Percentiles rank a stretch among this genome's conserved stretches.
These are phyloP conservation scores for Chrysolina oricalcia DNA, from an alignment of 2,888 invertebrate genomes.

Conservation along the genomic window DNA sequence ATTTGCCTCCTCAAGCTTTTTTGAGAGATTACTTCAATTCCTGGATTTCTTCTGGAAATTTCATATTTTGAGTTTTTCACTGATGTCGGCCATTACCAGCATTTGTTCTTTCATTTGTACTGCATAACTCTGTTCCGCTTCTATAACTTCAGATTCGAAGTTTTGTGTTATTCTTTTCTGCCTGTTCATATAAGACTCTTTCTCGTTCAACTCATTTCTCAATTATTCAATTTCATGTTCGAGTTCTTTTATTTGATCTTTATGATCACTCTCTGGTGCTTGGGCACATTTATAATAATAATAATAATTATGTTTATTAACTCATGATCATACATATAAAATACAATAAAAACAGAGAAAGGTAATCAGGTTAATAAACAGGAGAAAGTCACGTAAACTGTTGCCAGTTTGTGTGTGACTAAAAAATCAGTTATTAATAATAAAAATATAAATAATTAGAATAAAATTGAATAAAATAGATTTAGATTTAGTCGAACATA, in stretches of 20 bases:
- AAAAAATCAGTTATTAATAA: too few species aligned
- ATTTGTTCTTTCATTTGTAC: not conserved
- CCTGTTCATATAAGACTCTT: not conserved
- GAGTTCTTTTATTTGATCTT: not conserved
- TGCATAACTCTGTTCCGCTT: not conserved
- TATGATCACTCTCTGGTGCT: not conserved
- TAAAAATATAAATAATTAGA: too few species aligned
- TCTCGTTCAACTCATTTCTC: not conserved
- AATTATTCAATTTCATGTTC: not conserved
- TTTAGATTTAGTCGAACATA: too few species aligned
- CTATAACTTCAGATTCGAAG: not conserved
- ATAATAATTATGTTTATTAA: too few species aligned
- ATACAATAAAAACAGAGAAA: too few species aligned
- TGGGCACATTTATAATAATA: not conserved
- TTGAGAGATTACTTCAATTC: not conserved
- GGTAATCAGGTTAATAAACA: too few species aligned
- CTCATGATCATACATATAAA: too few species aligned
- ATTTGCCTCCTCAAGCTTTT: not conserved
- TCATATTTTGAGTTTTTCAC: not conserved
- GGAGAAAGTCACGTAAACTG: too few species aligned
- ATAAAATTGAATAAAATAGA: too few species aligned
- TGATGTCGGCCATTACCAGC: not conserved
- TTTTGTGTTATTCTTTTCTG: not conserved
- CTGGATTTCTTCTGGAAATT: not conserved
- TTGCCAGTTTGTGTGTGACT: too few species aligned